Evolutionary conservation across 2,888 invertebrate genomes (phyloP), one percentile per base, ranked within the genome.

Genomic region (Drosophila sordidapex): DNA sequence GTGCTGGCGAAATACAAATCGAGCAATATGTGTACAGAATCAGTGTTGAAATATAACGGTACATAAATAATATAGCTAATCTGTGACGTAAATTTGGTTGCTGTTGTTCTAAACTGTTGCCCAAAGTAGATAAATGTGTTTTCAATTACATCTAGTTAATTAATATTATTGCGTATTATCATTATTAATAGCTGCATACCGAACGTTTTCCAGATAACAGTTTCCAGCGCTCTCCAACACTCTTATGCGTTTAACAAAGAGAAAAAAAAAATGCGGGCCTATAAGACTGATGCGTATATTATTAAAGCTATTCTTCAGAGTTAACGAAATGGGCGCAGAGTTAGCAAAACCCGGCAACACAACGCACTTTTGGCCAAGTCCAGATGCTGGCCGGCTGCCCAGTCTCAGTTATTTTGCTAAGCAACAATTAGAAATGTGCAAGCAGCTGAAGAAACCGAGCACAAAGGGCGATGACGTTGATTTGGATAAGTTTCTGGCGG

Each of bases 371-470:
- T 53, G 52, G 61, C n/a, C 21, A 0, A 33, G 29, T 7, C 11
- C 66, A 25, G 8, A 4, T 0, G n/a, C 27, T 11, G 69, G 53
- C 52, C 67, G 6, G 8, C 25, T 15, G 18, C 35, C 21, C 1
- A 4, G 1, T 2, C 18, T 54, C 5, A 68, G 64, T 0, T 78
- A 83, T 4, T 91, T 90, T 70, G 87, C 78, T 0, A 72, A 56
- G 15, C 61, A 81, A 56, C 66, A 90, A 15, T 52, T 93, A 35
- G 33, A 73, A 18, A 57, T 83, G 60, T 91, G 89, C 72, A 69
- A 67, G 56, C 33, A 46, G 0, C 7, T 87, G 8, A 33, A 48
- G 7, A 89, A 88, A 57, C 88, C 91, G 5, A 74, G 67, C 10
- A 56, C 78, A 2, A 79, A 81, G 0, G 0, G 21, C 15, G 36